Conservation (phyloP, 2,888 invertebrate species). For the Nymphalis polychloros region DNA sequence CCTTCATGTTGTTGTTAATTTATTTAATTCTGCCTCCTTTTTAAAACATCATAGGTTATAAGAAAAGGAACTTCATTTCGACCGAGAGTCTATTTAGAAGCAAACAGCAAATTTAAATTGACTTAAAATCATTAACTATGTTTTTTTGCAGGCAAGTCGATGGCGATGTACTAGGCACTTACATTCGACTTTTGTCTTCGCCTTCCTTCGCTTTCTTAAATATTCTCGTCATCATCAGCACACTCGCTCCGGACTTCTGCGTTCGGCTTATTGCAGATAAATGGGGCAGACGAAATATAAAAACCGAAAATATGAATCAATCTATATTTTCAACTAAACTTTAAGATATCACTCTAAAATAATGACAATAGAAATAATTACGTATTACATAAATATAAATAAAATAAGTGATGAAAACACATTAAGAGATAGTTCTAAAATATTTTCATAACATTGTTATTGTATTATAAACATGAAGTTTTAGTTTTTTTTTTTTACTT, state of each 20-base stretch:
- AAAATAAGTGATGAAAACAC: too few species aligned
- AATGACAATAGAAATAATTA: too few species aligned
- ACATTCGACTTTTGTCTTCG: constrained; percentile 81
- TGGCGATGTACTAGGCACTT: constrained; percentile 83
- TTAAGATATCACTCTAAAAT: constrained; percentile 35
- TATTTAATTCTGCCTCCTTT: too few species aligned
- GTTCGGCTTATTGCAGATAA: constrained; percentile 55
- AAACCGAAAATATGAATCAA: constrained; percentile 1
- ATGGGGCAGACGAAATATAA: constrained; percentile 43
- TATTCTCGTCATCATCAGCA: constrained; percentile 68
- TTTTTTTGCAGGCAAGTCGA: constrained; percentile 59
- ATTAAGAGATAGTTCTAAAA: too few species aligned
- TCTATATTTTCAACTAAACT: constrained; percentile 52
- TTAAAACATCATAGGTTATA: too few species aligned
- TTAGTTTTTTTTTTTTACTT: not conserved
- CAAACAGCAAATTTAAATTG: too few species aligned
- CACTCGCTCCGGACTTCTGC: constrained; percentile 81
- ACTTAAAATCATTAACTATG: not conserved
- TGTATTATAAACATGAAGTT: not conserved
- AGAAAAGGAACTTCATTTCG: too few species aligned
- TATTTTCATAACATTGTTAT: not conserved
- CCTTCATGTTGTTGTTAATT: too few species aligned
- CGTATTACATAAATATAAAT: too few species aligned
- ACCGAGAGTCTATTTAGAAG: too few species aligned
- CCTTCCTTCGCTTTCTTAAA: constrained; percentile 83